Percentiles rank a stretch among this genome's conserved stretches.
Evolutionary conservation across 2,888 invertebrate species (phyloP).

Genomic region (Apoderus coryli): DNA sequence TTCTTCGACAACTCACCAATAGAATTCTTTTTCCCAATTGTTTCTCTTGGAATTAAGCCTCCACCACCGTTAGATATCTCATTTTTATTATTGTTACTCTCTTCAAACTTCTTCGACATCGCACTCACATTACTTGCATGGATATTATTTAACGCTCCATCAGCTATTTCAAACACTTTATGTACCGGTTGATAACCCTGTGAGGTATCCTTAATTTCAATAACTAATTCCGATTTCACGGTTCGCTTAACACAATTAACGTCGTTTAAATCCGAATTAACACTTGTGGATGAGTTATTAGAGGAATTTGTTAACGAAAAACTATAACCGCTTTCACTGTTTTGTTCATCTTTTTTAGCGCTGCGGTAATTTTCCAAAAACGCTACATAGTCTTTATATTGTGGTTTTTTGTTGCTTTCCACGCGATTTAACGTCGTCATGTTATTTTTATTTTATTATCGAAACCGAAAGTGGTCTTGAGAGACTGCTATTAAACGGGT

Average conservation of each 20-base stretch:
- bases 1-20: constrained; percentile 16
- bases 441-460: too few species aligned
- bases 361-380: constrained; percentile 26
- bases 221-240: constrained; percentile 21
- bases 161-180: constrained; percentile 18
- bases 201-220: constrained; percentile 21
- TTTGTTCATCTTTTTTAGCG: constrained; percentile 21
- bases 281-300: constrained; percentile 18
- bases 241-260: constrained; percentile 10
- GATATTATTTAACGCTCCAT: constrained; percentile 26
- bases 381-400: constrained; percentile 27
- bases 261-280: constrained; percentile 19
- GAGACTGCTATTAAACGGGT: too few species aligned
- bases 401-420: constrained; percentile 16
- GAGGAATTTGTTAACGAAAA: constrained; percentile 18
- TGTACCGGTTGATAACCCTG: constrained; percentile 20
- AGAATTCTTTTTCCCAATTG: constrained; percentile 12
- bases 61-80: constrained; percentile 15
- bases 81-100: constrained; percentile 14
- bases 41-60: background rate
- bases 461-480: too few species aligned
- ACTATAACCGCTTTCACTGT: constrained; percentile 21
- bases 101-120: constrained; percentile 14
- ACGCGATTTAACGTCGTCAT: constrained; percentile 17
- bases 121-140: constrained; percentile 13